Percentiles rank a stretch among this genome's conserved stretches.
Evolutionary conservation across 1,140 invertebrate genomes (phyloP).

Genomic region (Gonatopus flavifemur): DNA sequence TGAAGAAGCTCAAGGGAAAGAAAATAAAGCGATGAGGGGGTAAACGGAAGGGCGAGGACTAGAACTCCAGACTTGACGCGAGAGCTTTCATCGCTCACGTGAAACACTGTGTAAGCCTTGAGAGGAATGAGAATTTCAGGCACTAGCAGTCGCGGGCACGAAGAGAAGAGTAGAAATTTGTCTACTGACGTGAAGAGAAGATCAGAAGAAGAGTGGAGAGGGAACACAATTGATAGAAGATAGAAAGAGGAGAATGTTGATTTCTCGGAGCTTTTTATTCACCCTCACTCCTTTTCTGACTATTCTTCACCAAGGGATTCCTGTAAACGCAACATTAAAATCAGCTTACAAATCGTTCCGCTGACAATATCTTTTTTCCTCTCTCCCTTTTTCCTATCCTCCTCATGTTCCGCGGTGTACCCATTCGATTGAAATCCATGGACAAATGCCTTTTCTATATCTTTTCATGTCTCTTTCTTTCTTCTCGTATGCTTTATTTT

Average conservation of each 20-base stretch:
- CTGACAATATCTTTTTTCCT: no score
- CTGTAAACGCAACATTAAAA: constrained; percentile 45
- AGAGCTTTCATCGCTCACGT: constrained; percentile 30
- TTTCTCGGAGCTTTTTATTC: constrained; percentile 9
- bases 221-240: not conserved
- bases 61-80: constrained; percentile 31
- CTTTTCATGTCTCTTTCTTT: constrained; percentile 5
- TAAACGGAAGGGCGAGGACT: constrained; percentile 19
- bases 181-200: constrained; percentile 13
- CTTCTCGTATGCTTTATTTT: not conserved
- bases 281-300: no score
- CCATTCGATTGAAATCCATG: constrained; percentile 29
- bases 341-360: constrained; percentile 42
- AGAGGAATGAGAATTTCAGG: no score
- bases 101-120: no score
- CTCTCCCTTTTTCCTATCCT: constrained; percentile 24
- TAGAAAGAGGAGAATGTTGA: not conserved
- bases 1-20: constrained; percentile 23
- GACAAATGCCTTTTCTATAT: constrained; percentile 8
- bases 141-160: no score
- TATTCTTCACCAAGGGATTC: constrained; percentile 21
- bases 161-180: constrained; percentile 24
- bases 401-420: constrained; percentile 20
- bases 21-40: constrained; percentile 14
- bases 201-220: constrained; percentile 1